Base-by-base conservation (phyloP, 2,888 invertebrate species). In the Ptychoptera contaminata region DNA sequence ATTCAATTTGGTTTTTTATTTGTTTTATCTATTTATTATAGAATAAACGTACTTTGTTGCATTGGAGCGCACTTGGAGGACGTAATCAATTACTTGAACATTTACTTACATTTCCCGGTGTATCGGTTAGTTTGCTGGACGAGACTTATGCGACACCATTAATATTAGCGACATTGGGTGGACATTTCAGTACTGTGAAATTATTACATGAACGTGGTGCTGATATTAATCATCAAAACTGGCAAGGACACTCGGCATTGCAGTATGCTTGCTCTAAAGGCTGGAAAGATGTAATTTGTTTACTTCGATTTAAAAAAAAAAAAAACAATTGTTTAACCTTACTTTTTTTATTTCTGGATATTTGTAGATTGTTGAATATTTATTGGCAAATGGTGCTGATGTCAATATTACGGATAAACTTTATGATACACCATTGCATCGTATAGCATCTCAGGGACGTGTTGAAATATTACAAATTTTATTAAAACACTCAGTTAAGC, bases 241-340 rank as follows among this genome's bases (percentile, higher is more conserved):
- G 30, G 12, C 42, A 47, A 30, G 50, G 50, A 14, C 48, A 50
- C 16, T 47, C 46, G 2, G 10, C 39, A 11, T 34, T 45, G 11
- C 48, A 50, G 40, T 48, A 48, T 38, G 50, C 50, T 11, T 43
- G 45, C 15, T 50, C 50, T 5, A 50, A 50, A 37, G 46, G 43
- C 10, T 42, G 30, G 15, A 46, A 43, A 35, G 38, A 43, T 16
- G 40, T 40, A 14, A 14, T 12, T 11, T 9, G n/a, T n/a, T n/a
- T n/a, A n/a, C n/a, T n/a, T n/a, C n/a, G n/a, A n/a, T n/a, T n/a
- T n/a, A n/a, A n/a, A n/a, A n/a, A n/a, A n/a, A n/a, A n/a, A n/a
- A n/a, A n/a, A n/a, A n/a, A n/a, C n/a, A n/a, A n/a, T n/a, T n/a
- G n/a, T 3, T 30, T 10, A 31, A 12, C n/a, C 15, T 29, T 8